Conservation (phyloP, 1,140 invertebrate genomes). For the Gryllus bimaculatus region DNA sequence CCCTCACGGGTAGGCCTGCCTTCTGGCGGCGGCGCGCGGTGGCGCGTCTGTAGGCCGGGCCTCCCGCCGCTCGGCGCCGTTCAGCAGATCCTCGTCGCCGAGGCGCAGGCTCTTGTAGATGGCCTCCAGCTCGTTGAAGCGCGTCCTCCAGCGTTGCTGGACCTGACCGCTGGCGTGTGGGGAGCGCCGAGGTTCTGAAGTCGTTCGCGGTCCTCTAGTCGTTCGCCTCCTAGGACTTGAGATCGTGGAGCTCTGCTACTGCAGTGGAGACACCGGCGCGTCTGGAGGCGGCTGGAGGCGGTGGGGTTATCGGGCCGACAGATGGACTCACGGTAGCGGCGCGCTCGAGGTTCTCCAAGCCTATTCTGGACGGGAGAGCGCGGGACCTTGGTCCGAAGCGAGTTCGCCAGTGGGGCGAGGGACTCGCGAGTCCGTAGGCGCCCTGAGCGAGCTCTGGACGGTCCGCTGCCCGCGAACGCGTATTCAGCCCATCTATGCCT, state of each 20-base stretch:
- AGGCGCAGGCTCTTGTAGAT: conserved; percentile 77
- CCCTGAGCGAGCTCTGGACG: no score
- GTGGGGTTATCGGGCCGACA: neutral
- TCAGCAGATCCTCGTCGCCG: conserved; percentile 69
- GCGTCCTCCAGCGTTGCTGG: conserved; percentile 76
- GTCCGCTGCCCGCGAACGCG: no score
- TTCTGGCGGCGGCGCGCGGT: neutral
- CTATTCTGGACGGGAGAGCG: no score
- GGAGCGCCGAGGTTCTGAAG: conserved; percentile 33
- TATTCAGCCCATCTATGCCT: no score
- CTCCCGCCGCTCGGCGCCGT: conserved; percentile 64
- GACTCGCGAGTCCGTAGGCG: no score
- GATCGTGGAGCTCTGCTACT: conserved; percentile 21
- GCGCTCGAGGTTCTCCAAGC: neutral
- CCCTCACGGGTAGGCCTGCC: neutral
- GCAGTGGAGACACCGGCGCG: conserved; percentile 17
- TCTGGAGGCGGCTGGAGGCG: conserved; percentile 20
- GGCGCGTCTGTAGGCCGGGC: conserved; percentile 44
- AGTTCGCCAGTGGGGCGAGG: no score
- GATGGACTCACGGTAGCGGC: no score
- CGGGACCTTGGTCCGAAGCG: no score
- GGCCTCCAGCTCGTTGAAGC: conserved; percentile 73
- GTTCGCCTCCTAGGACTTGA: conserved; percentile 19
- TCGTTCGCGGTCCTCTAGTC: conserved; percentile 15
- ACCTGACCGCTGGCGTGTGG: conserved; percentile 44